Evolutionary conservation across 2,888 invertebrate genomes (phyloP), one percentile per base, ranked within the genome.

Genomic region (Drosophila rellima): DNA sequence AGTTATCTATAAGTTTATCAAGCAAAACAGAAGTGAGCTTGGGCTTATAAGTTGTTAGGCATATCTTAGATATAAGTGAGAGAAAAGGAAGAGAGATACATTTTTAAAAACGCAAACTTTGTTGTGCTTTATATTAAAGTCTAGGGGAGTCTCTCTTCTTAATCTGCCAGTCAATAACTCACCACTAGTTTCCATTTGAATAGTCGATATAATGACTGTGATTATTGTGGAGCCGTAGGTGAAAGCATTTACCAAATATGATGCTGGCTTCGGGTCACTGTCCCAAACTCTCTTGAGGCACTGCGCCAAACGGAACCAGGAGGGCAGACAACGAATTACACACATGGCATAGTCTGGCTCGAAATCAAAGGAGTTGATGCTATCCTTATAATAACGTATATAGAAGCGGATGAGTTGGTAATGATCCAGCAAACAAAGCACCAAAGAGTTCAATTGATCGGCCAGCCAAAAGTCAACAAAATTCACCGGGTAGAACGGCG

Each of bases 381-480:
- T 18, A 0, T 64, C 35, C 18, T 51, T 35, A 4, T 61, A 63
- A 29, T 79, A 83, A 0, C 59, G 60, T 1, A 95, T 93, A 91
- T 98, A 99, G 92, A 98, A 98, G 77, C 98, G 98, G 11, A 96
- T 90, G 64, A 98, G 94, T 91, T 96, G 99, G 89, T 99, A 98
- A 87, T 98, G 95, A 93, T 99, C 99, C 10, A 98, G 93, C 71
- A 99, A 94, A 6, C 97, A 96, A 0, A 95, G 95, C 0, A 95
- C 96, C 76, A 99, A 94, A 57, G 98, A 98, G 92, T 97, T 98
- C 90, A 98, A 94, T 92, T 99, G 99, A 93, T 99, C 99, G 10
- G 76, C 98, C 91, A 99, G 94, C 98, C 98, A 99, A 94, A 99
- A 99, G 93, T 99, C 98, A 4, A 98, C 97, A 91, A 99, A 99